Percentiles rank a stretch among this genome's conserved stretches.
Evolutionary conservation across 2,797 vertebrate genomes (phyloP).

Genomic region (Xerus rutilus): DNA sequence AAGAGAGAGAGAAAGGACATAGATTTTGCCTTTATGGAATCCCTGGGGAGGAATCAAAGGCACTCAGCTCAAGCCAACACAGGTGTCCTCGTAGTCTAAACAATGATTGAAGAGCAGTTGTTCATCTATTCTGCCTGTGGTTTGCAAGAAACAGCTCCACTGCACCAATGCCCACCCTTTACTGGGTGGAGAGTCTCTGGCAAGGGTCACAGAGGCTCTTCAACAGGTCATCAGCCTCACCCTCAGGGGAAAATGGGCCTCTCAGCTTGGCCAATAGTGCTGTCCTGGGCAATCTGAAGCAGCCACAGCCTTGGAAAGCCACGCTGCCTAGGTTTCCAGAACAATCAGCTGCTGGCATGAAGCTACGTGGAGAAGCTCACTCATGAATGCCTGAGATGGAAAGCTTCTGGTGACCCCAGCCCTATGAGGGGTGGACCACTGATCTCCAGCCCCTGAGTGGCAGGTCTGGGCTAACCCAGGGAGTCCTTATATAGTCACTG

Average conservation of each 20-base stretch:
- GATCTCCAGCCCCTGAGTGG: not conserved
- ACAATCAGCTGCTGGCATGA: not conserved
- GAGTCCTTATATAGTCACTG: not conserved
- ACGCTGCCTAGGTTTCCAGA: not conserved
- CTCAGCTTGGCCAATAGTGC: not conserved
- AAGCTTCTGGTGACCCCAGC: too few relatives aligned
- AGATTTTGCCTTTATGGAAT: constrained; percentile 52
- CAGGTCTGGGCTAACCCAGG: not conserved
- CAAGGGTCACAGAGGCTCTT: not conserved
- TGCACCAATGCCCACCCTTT: not conserved
- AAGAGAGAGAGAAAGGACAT: constrained; percentile 17
- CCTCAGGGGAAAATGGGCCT: not conserved
- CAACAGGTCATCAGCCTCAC: not conserved
- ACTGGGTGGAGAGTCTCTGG: not conserved
- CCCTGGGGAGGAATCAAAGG: constrained; percentile 44
- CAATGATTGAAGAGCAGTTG: constrained; percentile 42
- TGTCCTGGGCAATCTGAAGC: not conserved
- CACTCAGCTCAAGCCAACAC: constrained; percentile 4
- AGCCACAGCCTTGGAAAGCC: not conserved
- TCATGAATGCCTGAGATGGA: rapidly evolving
- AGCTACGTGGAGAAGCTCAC: not conserved
- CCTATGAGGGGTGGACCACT: not conserved
- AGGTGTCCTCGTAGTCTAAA: constrained; percentile 47
- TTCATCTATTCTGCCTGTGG: constrained; percentile 31
- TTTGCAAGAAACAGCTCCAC: constrained; percentile 28